phyloP scores from a whole-genome alignment of 2,113 vertebrate genomes.

The Geothlypis trichas region DNA sequence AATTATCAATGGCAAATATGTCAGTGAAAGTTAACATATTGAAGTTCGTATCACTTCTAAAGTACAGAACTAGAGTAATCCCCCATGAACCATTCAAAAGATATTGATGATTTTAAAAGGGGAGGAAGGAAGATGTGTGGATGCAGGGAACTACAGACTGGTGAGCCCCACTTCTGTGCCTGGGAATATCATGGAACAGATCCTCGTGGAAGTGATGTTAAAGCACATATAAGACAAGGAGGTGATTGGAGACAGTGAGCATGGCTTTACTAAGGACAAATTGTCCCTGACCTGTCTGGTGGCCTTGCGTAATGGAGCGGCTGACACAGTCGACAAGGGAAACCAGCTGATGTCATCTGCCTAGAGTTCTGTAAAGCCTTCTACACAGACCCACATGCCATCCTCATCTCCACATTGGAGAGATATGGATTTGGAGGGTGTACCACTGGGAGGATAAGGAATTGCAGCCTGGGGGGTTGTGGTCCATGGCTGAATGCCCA shows the following conservation, averaged over 20 bases:
- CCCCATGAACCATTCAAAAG: neutral
- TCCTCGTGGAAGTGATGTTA: neutral
- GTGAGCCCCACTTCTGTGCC: neutral
- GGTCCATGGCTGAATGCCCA: no score
- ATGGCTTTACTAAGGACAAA: neutral
- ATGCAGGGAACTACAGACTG: neutral
- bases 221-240: neutral
- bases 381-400: accelerated
- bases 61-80: neutral
- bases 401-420: neutral
- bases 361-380: neutral
- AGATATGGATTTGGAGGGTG: neutral
- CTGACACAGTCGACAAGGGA: neutral
- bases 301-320: neutral
- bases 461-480: neutral
- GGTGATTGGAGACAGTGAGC: neutral
- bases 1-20: neutral
- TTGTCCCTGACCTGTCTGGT: neutral
- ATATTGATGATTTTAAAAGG: neutral
- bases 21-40: neutral
- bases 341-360: neutral
- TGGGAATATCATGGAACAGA: neutral
- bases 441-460: neutral
- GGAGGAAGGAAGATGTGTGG: neutral
- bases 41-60: neutral